Base-by-base conservation (phyloP, 2,888 invertebrate genomes). In the Pachycephus smyrnensis region DNA sequence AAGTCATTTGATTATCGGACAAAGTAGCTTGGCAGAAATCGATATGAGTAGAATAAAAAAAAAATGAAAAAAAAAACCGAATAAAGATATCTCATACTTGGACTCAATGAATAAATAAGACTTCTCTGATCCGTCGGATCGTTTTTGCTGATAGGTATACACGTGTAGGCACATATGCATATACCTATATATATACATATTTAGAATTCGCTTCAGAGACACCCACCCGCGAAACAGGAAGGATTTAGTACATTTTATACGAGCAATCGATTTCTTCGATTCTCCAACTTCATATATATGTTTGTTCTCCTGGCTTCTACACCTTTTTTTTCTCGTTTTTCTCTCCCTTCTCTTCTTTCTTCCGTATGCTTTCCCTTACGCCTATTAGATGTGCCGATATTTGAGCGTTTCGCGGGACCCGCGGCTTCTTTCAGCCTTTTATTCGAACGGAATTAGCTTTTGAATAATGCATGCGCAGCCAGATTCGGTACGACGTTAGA, bases 381-480 rank as follows among this genome's bases (percentile, higher is more conserved):
- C 81, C 82, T 77, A 83, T 83, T 84, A 83, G 82, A 80, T 71
- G 81, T 80, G 80, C 83, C 82, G 81, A 83, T 84, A 85, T 83
- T 82, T 80, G 82, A 79, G 78, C 31, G 32, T 71, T 33, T 71
- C 71, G 71, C 71, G 71, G 32, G 79, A 73, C 77, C 36, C 37
- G 30, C 76, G 12, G 15, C 83, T 87, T 84, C 85, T 87, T 86
- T 85, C 83, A 83, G 77, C 82, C 84, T 85, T 85, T 88, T 88
- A 86, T 86, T 86, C 86, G 84, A 81, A 82, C 83, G 82, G 85
- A 88, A 88, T 89, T 88, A 88, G 85, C 85, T 86, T 73, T 80
- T 89, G 88, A 90, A 89, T 89, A 89, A 89, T 89, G 84, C 87
- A 89, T 89, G 83, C 73, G 84, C 84, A 82, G 83, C 81, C 78